Percentiles rank a stretch among this genome's conserved stretches.
Conservation (phyloP, 2,113 vertebrate genomes). For the Datnioides undecimradiatus region DNA sequence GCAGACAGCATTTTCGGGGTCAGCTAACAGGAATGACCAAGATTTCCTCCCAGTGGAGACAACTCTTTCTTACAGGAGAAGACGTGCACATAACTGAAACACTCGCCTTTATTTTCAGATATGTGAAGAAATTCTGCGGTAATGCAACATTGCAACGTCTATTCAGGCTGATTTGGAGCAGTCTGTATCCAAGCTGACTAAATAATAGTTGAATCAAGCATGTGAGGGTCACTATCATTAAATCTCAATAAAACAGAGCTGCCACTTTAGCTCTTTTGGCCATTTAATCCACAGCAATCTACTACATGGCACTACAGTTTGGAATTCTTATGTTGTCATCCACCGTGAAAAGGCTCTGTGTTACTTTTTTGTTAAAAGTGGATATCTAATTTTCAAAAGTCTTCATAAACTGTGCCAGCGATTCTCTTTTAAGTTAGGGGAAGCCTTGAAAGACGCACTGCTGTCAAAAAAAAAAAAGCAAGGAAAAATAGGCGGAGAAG, state of each 20-base stretch:
- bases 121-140: neutral
- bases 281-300: slow-evolving; percentile 18
- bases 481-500: neutral
- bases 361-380: slow-evolving; percentile 43
- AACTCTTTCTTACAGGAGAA: neutral
- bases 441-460: slow-evolving; percentile 43
- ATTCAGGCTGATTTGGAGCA: neutral
- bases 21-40: slow-evolving; percentile 4
- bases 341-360: slow-evolving; percentile 10
- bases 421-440: slow-evolving; percentile 49
- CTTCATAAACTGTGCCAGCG: slow-evolving; percentile 33
- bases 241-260: neutral
- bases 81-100: neutral
- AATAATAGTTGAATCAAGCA: slow-evolving; percentile 1
- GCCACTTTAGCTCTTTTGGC: neutral
- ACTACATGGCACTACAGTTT: neutral
- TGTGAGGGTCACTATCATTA: neutral
- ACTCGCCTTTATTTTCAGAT: slow-evolving; percentile 1
- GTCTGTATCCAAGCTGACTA: neutral
- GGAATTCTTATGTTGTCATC: slow-evolving; percentile 21
- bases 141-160: neutral
- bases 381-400: slow-evolving; percentile 36
- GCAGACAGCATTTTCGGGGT: neutral
- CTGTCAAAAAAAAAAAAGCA: slow-evolving; percentile 21
- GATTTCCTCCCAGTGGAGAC: neutral